These are phyloP conservation scores for Ceriagrion tenellum DNA, from an alignment of 2,888 invertebrate species.

Conservation along the genomic window DNA sequence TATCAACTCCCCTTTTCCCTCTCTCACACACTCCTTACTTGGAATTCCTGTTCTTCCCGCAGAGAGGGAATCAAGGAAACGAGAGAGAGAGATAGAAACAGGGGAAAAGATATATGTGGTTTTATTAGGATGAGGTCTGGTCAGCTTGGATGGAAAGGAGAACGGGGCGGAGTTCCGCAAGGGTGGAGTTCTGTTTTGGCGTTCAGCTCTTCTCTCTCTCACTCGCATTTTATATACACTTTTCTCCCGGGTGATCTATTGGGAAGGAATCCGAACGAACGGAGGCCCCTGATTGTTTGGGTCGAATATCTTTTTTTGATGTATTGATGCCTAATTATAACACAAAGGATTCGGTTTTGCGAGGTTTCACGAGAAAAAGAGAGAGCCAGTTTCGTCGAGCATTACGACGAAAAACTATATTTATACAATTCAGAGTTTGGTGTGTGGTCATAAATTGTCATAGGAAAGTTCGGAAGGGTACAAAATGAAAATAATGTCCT, in stretches of 20 bases:
- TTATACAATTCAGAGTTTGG: neutral
- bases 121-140: neutral
- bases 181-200: neutral
- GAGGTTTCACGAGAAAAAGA: neutral
- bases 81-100: neutral
- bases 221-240: neutral
- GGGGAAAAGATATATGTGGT: conserved; percentile 20
- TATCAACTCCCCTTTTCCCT: neutral
- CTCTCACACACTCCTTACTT: neutral
- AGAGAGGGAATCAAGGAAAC: neutral
- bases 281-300: neutral
- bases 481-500: neutral
- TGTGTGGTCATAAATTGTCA: neutral
- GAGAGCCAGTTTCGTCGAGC: neutral
- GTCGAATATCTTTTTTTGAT: neutral
- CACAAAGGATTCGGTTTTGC: neutral
- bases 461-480: neutral
- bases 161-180: neutral
- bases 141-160: neutral
- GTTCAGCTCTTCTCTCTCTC: too few species aligned
- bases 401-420: neutral
- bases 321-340: neutral
- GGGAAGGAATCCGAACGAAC: neutral
- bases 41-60: neutral
- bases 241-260: neutral